phyloP scores from a whole-genome alignment of 2,113 vertebrate species.

The Grammomys dolichurus region DNA sequence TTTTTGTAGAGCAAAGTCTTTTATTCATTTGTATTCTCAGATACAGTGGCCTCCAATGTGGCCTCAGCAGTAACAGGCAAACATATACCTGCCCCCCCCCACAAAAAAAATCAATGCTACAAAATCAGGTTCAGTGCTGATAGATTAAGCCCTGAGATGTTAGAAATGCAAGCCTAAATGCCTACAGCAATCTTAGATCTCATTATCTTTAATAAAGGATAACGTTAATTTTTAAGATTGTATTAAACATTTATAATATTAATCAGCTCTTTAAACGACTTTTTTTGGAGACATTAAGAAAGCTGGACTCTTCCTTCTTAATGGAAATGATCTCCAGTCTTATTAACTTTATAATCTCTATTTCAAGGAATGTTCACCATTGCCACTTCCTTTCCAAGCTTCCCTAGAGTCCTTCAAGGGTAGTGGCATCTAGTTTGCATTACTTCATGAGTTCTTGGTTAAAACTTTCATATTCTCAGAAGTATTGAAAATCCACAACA shows the following conservation, averaged over 20 bases:
- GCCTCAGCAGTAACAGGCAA: slow-evolving; percentile 31
- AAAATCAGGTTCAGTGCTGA: slow-evolving; percentile 16
- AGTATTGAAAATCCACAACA: slow-evolving; percentile 46
- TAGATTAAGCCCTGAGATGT: slow-evolving; percentile 48
- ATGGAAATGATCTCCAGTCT: slow-evolving; percentile 15
- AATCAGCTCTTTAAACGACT: slow-evolving; percentile 40
- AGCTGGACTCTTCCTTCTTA: slow-evolving; percentile 55
- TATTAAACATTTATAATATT: slow-evolving; percentile 67
- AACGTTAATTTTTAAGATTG: slow-evolving; percentile 47
- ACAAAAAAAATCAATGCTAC: slow-evolving; percentile 1
- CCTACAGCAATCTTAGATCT: slow-evolving; percentile 21
- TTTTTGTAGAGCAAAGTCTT: slow-evolving; percentile 10
- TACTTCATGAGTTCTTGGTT: slow-evolving; percentile 73
- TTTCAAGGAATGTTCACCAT: slow-evolving; percentile 1
- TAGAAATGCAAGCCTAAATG: slow-evolving; percentile 54
- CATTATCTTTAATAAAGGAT: slow-evolving; percentile 51
- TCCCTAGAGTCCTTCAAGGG: background rate
- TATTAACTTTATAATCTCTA: slow-evolving; percentile 17
- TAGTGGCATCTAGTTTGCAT: background rate
- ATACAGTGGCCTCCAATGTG: slow-evolving; percentile 9
- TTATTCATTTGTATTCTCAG: slow-evolving; percentile 10
- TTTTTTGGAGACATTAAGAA: slow-evolving; percentile 51
- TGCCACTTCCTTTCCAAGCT: background rate
- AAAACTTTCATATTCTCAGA: slow-evolving; percentile 58
- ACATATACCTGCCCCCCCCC: background rate